phyloP scores from a whole-genome alignment of 2,113 vertebrate species.

The Chaetorhynchus papuensis region DNA sequence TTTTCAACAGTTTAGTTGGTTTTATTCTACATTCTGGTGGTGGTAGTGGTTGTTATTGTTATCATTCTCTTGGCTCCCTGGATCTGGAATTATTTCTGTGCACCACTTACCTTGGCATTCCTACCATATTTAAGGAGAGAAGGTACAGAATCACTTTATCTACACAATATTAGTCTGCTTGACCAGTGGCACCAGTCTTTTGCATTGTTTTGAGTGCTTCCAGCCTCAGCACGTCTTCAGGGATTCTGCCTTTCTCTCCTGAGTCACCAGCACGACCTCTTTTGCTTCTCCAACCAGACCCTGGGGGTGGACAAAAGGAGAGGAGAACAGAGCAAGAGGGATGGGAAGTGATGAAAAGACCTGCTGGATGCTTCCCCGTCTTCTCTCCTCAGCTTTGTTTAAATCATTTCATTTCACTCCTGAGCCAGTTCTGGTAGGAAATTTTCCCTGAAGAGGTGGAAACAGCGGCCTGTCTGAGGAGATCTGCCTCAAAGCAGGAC shows the following conservation, averaged over 20 bases:
- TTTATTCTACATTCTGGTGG: background rate
- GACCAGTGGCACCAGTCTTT: background rate
- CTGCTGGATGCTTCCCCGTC: background rate
- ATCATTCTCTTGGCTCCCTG: background rate
- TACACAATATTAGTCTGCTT: background rate
- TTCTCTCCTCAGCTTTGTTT: background rate
- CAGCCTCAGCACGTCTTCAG: background rate
- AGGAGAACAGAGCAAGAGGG: background rate
- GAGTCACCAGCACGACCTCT: background rate
- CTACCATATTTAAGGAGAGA: background rate
- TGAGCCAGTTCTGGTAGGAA: background rate
- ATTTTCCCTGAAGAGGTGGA: background rate
- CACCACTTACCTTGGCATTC: background rate
- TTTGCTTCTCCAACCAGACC: background rate
- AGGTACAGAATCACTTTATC: background rate
- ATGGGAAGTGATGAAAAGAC: background rate
- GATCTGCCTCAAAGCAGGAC: background rate
- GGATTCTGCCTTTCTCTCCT: background rate
- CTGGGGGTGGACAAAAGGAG: background rate
- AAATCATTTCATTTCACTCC: background rate
- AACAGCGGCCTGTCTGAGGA: background rate
- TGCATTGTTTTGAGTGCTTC: background rate
- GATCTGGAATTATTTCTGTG: background rate
- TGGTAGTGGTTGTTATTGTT: fast-evolving
- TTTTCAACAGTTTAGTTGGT: background rate